These are phyloP conservation scores for Eurystomus glaucurus DNA, from an alignment of 2,797 vertebrate genomes.

Conservation along the genomic window DNA sequence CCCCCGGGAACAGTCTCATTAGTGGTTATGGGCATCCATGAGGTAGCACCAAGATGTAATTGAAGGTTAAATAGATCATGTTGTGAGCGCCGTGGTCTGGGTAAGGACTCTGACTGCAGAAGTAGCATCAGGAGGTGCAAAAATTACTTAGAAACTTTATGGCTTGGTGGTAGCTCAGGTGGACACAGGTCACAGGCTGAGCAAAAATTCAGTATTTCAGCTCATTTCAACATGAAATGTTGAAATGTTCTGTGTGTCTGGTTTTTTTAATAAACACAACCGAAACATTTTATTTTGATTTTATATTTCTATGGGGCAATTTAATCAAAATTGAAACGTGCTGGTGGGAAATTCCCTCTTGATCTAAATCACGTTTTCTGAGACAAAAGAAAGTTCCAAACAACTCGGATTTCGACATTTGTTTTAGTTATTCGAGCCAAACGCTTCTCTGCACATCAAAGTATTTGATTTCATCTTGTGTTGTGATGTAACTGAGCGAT, in stretches of 20 bases:
- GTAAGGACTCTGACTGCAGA: neutral
- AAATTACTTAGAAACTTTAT: neutral
- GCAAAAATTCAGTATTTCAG: neutral
- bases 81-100: rapidly evolving
- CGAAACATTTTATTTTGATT: neutral
- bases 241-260: neutral
- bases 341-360: neutral
- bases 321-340: neutral
- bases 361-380: neutral
- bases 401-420: neutral
- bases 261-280: neutral
- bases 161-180: neutral
- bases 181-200: neutral
- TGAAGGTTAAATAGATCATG: neutral
- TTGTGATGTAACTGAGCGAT: neutral
- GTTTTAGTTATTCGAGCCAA: neutral
- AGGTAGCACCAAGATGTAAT: neutral
- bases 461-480: neutral
- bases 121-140: neutral
- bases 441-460: neutral
- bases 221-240: neutral
- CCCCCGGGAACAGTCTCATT: rapidly evolving
- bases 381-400: neutral
- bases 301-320: neutral
- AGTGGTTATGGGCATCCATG: rapidly evolving